Conservation (phyloP, 2,113 vertebrate genomes). For the Salminus brasiliensis region DNA sequence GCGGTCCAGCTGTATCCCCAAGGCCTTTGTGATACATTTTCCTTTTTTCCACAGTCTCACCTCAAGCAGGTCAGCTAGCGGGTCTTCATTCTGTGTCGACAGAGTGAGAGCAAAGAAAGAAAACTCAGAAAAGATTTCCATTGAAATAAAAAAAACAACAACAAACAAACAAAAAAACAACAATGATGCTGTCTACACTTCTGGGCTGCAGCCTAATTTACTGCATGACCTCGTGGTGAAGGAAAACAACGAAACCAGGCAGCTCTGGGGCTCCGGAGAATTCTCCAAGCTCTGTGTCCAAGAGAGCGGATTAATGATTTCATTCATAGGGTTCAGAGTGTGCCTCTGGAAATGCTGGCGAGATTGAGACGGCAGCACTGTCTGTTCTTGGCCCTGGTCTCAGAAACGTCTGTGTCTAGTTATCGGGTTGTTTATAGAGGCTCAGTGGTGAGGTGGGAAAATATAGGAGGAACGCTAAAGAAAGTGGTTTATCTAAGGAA, state of each 20-base stretch:
- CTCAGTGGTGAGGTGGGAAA: neutral
- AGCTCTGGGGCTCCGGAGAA: neutral
- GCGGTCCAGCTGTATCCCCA: neutral
- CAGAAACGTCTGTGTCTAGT: neutral
- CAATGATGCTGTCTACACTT: neutral
- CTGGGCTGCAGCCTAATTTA: neutral
- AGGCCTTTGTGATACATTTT: neutral
- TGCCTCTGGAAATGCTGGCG: neutral
- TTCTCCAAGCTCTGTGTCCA: neutral
- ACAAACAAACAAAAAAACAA: neutral
- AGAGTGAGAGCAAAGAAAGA: neutral
- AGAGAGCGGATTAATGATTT: constrained; percentile 1
- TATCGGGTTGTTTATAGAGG: neutral
- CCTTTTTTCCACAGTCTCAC: neutral
- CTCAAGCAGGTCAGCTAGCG: neutral
- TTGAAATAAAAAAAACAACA: neutral
- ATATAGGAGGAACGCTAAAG: too few relatives aligned
- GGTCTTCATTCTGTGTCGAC: neutral
- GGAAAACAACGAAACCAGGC: neutral
- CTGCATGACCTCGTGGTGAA: neutral
- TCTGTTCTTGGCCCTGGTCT: neutral
- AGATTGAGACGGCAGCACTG: neutral
- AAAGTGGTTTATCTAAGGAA: neutral
- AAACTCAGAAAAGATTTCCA: neutral
- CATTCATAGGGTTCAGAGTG: neutral